Evolutionary conservation across 2,888 invertebrate genomes (phyloP).

Genomic region (Noctua fimbriata): DNA sequence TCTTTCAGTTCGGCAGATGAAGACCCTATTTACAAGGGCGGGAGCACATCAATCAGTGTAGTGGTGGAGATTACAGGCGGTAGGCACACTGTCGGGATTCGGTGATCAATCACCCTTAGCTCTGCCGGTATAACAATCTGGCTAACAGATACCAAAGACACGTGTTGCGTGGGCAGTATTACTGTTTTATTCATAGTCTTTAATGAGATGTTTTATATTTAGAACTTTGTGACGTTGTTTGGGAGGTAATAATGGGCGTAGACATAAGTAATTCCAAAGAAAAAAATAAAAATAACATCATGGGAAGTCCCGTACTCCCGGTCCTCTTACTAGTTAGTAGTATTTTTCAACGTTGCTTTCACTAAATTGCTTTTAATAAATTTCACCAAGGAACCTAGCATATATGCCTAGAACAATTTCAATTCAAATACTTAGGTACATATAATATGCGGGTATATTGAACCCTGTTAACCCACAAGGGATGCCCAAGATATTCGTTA

Average conservation of each 20-base stretch:
- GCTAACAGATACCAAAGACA: conserved; percentile 35
- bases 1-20: conserved; percentile 28
- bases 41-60: conserved; percentile 57
- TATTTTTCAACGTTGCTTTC: not conserved
- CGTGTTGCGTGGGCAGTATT: conserved; percentile 48
- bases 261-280: not conserved
- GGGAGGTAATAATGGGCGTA: not conserved
- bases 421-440: not conserved
- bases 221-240: not conserved
- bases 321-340: not conserved
- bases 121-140: conserved; percentile 41
- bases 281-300: not conserved
- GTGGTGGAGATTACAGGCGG: conserved; percentile 52
- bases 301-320: too few relatives aligned
- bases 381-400: not conserved
- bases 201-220: conserved; percentile 9
- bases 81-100: conserved; percentile 49
- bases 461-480: conserved; percentile 1
- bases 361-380: too few relatives aligned
- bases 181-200: conserved; percentile 15
- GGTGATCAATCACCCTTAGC: conserved; percentile 60
- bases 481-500: conserved; percentile 22
- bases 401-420: not conserved
- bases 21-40: conserved; percentile 53
- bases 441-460: not conserved